A percentile compares a stretch with the other conserved stretches of the same genome.
Evolutionary conservation across 2,797 vertebrate species (phyloP).

Genomic region (Lagorchestes hirsutus): DNA sequence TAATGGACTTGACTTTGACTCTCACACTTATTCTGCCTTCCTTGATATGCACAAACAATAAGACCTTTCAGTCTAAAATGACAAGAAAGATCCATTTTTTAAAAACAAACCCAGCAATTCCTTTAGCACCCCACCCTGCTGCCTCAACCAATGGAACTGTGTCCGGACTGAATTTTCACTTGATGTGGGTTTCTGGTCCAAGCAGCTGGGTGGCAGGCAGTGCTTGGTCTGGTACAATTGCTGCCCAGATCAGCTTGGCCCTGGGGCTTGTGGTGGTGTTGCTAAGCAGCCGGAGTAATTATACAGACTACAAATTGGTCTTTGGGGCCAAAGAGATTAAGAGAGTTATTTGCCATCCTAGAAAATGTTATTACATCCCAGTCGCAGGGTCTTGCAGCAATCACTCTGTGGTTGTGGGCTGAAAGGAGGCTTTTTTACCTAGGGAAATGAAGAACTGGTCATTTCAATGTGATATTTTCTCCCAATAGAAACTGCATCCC

Average conservation of each 20-base stretch:
- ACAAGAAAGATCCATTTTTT: conserved; percentile 45
- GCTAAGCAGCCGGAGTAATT: conserved; percentile 68
- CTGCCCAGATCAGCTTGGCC: conserved; percentile 36
- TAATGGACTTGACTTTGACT: conserved; percentile 41
- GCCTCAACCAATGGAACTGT: conserved; percentile 46
- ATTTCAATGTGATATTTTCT: conserved; percentile 67
- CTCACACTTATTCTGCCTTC: conserved; percentile 24
- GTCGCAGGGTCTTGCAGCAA: conserved; percentile 43
- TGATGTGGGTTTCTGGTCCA: conserved; percentile 61
- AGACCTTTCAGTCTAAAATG: conserved; percentile 47
- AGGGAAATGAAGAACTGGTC: conserved; percentile 64
- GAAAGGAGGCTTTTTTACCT: conserved; percentile 72
- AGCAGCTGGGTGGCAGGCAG: conserved; percentile 41
- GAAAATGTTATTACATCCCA: conserved; percentile 65
- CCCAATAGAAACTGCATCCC: conserved; percentile 39
- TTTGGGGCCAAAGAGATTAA: conserved; percentile 65
- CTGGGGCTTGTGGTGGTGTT: conserved; percentile 69
- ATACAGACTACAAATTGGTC: conserved; percentile 55
- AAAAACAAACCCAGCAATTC: background rate
- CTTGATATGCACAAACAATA: conserved; percentile 38
- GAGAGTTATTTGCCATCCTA: conserved; percentile 60
- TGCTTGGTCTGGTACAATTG: background rate
- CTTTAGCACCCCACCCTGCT: conserved; percentile 60
- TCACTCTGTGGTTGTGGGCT: conserved; percentile 68
- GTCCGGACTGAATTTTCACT: conserved; percentile 42